Conservation (phyloP, 1,140 invertebrate genomes). For the Zeugodacus cucurbitae region DNA sequence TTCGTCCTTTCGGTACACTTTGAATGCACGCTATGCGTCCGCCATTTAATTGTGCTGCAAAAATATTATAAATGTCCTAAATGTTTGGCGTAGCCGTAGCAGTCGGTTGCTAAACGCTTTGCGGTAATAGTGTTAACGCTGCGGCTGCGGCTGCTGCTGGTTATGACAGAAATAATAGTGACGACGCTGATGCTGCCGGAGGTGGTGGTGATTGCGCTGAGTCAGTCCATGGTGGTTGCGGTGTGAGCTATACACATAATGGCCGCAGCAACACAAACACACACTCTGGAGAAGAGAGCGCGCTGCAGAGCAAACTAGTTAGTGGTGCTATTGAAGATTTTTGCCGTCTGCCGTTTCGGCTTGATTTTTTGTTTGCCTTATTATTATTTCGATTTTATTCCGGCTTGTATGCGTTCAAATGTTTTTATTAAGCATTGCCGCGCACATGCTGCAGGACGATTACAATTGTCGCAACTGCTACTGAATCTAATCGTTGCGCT, state of each 20-base stretch:
- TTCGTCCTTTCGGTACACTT: slow-evolving; percentile 30
- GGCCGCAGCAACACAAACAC: neutral
- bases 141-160: neutral
- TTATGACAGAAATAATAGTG: neutral
- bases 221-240: neutral
- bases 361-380: neutral
- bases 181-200: neutral
- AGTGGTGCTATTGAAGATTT: neutral
- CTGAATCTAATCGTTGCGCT: neutral
- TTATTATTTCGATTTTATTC: neutral
- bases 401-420: neutral
- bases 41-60: slow-evolving; percentile 5
- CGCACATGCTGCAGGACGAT: slow-evolving; percentile 8
- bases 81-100: neutral
- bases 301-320: neutral
- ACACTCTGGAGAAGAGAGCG: neutral
- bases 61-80: slow-evolving; percentile 8
- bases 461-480: slow-evolving; percentile 25
- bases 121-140: slow-evolving; percentile 19
- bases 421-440: neutral
- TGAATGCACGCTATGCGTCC: neutral
- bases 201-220: neutral
- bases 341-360: neutral
- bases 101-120: neutral
- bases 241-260: slow-evolving; percentile 11